Percentiles rank a stretch among this genome's conserved stretches.
phyloP scores from a whole-genome alignment of 1,140 invertebrate species.

The Dufourea novaeangliae region DNA sequence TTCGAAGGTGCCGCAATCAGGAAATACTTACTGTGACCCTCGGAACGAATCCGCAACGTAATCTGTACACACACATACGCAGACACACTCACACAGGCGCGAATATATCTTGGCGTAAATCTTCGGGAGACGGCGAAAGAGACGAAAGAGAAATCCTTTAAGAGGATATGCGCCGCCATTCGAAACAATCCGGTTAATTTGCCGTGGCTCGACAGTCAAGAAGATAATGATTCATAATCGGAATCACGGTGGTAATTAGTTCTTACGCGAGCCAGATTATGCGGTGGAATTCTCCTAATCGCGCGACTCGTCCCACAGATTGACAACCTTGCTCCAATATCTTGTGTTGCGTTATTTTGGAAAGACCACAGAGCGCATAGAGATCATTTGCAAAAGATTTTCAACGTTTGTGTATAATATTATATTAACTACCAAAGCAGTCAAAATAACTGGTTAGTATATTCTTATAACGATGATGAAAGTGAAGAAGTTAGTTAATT shows the following conservation, averaged over 20 bases:
- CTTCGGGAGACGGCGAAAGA: not conserved
- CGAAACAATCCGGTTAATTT: slow-evolving; percentile 70
- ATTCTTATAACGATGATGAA: no score
- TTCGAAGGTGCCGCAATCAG: slow-evolving; percentile 13
- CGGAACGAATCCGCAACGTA: slow-evolving; percentile 37
- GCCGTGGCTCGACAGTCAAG: slow-evolving; percentile 20
- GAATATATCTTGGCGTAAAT: not conserved
- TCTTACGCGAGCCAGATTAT: not conserved
- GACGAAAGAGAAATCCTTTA: slow-evolving; percentile 45
- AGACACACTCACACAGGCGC: no score
- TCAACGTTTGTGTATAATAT: no score
- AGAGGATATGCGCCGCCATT: slow-evolving; percentile 61
- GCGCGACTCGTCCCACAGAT: not conserved
- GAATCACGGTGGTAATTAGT: slow-evolving; percentile 9
- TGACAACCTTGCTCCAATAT: not conserved
- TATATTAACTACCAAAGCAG: no score
- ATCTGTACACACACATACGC: slow-evolving; percentile 13
- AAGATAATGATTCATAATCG: slow-evolving; percentile 18
- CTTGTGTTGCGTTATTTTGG: not conserved
- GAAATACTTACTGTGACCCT: slow-evolving; percentile 26
- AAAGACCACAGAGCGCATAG: no score
- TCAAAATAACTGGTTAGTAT: no score
- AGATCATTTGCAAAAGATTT: no score
- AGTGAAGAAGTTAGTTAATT: no score
- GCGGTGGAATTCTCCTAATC: slow-evolving; percentile 22